Conservation (phyloP, 2,113 vertebrate genomes). For the Sciurus niger region DNA sequence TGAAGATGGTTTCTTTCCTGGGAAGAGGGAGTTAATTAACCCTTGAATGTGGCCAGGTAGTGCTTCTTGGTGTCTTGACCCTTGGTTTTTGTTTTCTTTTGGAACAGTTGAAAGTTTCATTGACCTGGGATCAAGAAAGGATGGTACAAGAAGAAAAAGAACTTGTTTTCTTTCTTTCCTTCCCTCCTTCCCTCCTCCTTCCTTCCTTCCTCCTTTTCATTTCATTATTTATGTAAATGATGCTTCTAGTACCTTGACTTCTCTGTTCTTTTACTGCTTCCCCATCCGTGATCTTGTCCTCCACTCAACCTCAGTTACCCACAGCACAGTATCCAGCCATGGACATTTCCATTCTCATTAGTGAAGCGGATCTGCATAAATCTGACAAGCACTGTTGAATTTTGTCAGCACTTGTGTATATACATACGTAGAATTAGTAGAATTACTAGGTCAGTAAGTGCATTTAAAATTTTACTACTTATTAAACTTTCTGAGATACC, state of each 20-base stretch:
- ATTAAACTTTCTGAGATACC: neutral
- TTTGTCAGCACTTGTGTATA: too few relatives aligned
- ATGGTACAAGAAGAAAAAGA: neutral
- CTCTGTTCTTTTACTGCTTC: neutral
- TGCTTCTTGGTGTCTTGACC: neutral
- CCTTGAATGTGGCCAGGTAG: neutral
- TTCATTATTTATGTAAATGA: neutral
- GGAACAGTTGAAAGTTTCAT: neutral
- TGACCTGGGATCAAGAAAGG: neutral
- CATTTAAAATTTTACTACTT: slow-evolving; percentile 47
- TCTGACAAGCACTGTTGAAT: neutral
- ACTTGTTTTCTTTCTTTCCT: neutral
- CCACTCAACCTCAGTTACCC: neutral
- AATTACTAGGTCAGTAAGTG: neutral
- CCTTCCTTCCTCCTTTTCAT: too few relatives aligned
- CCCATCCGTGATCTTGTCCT: neutral
- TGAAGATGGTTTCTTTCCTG: neutral
- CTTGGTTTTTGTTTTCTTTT: neutral
- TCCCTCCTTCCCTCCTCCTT: too few relatives aligned
- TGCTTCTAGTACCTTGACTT: neutral
- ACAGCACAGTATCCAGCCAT: neutral
- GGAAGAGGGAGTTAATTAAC: too few relatives aligned
- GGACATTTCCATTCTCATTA: neutral
- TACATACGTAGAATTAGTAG: neutral
- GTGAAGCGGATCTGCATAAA: neutral